Evolutionary conservation across 92 coral and sea anemone species (phyloP).

Genomic region (Zoanthus gigantus): DNA sequence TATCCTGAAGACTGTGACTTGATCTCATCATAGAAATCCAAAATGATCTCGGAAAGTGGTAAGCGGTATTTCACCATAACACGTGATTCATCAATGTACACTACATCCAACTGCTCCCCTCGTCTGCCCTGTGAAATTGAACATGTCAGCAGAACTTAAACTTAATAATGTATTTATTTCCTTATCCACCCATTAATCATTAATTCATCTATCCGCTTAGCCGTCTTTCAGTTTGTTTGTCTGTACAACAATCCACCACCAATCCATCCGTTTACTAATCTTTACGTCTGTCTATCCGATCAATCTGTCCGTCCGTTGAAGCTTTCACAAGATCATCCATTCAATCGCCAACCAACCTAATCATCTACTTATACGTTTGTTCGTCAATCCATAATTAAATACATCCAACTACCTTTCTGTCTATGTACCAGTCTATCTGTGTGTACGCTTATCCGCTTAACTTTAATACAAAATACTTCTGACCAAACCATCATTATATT

Average conservation of each 20-base stretch:
- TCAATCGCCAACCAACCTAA: not conserved
- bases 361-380: not conserved
- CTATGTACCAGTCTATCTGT: not conserved
- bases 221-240: no score
- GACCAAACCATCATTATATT: no score
- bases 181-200: not conserved
- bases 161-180: not conserved
- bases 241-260: not conserved
- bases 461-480: no score
- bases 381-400: not conserved
- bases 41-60: constrained; percentile 89
- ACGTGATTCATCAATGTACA: constrained; percentile 92
- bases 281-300: not conserved
- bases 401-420: not conserved
- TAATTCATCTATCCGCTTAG: no score
- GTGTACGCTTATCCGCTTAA: no score
- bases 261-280: not conserved
- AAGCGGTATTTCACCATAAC: constrained; percentile 90
- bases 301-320: not conserved
- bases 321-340: not conserved
- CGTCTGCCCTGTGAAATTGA: constrained; percentile 29
- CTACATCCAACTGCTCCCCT: constrained; percentile 90
- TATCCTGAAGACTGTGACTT: constrained; percentile 95
- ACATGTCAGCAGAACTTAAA: not conserved
- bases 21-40: constrained; percentile 94